Evolutionary conservation across 2,888 invertebrate species (phyloP), one percentile per base, ranked within the genome.

Genomic region (Dysmachus trigonus): DNA sequence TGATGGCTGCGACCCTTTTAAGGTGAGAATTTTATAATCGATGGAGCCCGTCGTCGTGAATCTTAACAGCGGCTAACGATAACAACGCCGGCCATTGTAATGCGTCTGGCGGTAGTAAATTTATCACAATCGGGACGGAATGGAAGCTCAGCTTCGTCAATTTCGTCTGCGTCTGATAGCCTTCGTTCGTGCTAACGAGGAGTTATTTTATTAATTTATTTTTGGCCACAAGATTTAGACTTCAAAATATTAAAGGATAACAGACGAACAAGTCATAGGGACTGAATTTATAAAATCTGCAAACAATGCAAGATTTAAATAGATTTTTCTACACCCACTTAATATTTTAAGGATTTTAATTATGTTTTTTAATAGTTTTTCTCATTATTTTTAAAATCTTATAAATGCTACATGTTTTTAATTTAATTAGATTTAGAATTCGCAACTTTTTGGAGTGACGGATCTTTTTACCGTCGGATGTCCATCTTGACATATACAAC

Each of bases 1-100:
- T 87, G 87, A 87, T 87, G 77, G 85, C 41, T 81, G 62, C 31
- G 62, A 85, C 85, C 82, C 81, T 76, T 83, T 83, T 72, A 85
- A 85, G 82, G 83, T 74, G 85, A 83, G 85, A 87, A 72, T 47
- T 82, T 85, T 85, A 85, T 85, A 47, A 85, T 85, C 47, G 73
- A 74, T 85, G 74, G 30, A 13, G 22, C 33, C 74, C 74, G 74
- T 85, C 47, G 74, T 74, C 51, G 47, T 74, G 74, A 74, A 73
- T 85, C 47, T 74, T 81, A 81, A 81, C 62, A 22, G 22, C 79
- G 38, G 47, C 8, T 47, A 79, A 79, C 22, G 81, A 81, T 81
- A 81, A 33, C 18, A 81, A 31, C 53, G 51, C 33, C 33, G 31
- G 33, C 31, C 53, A 81, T 81, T 81, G 53, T 33, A 18, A 62